Evolutionary conservation across 2,113 vertebrate genomes (phyloP).

Genomic region (Petaurus breviceps): DNA sequence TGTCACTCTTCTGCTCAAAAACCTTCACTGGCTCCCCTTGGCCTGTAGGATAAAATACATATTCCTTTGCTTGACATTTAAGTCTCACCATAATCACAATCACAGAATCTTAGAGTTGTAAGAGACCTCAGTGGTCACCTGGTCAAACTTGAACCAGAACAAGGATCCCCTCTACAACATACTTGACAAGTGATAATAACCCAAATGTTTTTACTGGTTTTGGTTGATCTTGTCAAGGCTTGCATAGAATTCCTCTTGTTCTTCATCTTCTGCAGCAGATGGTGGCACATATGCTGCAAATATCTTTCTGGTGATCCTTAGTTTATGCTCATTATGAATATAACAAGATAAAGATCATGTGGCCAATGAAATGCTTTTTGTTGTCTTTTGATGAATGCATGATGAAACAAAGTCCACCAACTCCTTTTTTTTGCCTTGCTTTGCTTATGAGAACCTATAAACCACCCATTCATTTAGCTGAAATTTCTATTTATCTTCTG

Average conservation of each 20-base stretch:
- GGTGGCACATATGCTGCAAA: background rate
- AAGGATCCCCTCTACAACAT: background rate
- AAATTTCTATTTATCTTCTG: background rate
- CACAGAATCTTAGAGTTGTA: background rate
- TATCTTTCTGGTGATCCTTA: background rate
- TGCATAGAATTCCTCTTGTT: background rate
- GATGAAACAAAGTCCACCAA: background rate
- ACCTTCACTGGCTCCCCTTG: background rate
- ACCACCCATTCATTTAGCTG: too few relatives aligned
- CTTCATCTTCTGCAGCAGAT: background rate
- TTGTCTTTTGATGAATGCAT: background rate
- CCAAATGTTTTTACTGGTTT: background rate
- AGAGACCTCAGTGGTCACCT: background rate
- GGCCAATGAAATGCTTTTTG: background rate
- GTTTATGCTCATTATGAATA: background rate
- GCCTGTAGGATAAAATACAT: background rate
- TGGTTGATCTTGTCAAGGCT: background rate
- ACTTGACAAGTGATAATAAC: background rate
- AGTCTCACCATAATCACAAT: background rate
- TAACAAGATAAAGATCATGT: background rate
- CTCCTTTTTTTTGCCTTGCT: background rate
- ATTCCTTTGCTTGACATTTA: background rate
- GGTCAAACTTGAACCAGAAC: background rate
- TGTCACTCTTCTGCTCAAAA: background rate
- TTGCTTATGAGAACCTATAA: background rate